These are phyloP conservation scores for Calameuta idolon DNA, from an alignment of 2,888 invertebrate genomes.

Conservation along the genomic window DNA sequence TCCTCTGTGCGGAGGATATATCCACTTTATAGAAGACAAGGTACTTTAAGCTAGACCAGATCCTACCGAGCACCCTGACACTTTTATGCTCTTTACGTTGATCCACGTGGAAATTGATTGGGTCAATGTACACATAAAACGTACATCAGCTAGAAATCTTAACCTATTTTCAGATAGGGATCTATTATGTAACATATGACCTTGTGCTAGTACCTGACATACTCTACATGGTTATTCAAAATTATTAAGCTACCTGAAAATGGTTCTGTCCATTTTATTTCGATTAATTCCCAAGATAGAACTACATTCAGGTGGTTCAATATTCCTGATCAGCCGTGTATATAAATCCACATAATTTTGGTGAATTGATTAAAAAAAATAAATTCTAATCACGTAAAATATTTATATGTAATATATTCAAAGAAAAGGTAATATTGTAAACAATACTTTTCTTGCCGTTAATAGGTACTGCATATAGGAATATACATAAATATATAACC, in stretches of 20 bases:
- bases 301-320: no score
- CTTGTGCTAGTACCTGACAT: neutral
- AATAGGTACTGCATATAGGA: neutral
- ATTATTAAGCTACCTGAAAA: no score
- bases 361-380: neutral
- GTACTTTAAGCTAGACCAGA: neutral
- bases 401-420: neutral
- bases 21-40: neutral
- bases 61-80: neutral
- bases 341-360: neutral
- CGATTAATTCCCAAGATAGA: no score
- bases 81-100: neutral
- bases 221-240: neutral
- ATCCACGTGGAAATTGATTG: neutral
- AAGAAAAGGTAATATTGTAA: neutral
- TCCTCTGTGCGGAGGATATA: neutral
- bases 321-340: no score
- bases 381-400: neutral
- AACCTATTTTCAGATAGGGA: neutral
- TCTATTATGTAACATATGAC: neutral
- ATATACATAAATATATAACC: constrained; percentile 16
- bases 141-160: neutral
- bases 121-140: neutral
- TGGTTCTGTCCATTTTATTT: no score
- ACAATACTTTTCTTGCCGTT: neutral